phyloP scores from a whole-genome alignment of 2,797 vertebrate species.

The Galago senegalensis region DNA sequence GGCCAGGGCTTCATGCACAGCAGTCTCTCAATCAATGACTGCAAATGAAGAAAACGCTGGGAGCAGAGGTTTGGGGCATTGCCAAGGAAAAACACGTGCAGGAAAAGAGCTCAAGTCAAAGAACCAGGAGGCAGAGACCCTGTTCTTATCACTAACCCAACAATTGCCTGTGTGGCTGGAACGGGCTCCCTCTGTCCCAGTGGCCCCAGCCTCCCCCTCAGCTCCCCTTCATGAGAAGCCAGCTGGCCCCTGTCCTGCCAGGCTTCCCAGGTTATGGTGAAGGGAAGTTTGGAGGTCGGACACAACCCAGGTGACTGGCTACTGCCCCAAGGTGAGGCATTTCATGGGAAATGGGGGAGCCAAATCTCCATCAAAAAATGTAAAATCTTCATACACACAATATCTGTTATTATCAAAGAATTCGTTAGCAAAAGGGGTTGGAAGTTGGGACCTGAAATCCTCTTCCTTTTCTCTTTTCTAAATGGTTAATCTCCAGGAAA shows the following conservation, averaged over 20 bases:
- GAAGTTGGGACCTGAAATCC: not conserved
- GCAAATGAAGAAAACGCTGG: not conserved
- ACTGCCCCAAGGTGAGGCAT: not conserved
- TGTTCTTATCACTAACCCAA: not conserved
- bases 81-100: not conserved
- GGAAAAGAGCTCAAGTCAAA: not conserved
- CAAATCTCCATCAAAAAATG: not conserved
- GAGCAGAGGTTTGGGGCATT: not conserved
- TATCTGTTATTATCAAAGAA: not conserved
- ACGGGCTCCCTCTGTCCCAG: not conserved
- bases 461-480: slow-evolving; percentile 13
- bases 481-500: slow-evolving; percentile 39
- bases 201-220: not conserved
- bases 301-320: not conserved
- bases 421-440: slow-evolving; percentile 4
- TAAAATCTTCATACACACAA: not conserved
- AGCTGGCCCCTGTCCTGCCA: not conserved
- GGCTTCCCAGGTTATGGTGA: not conserved
- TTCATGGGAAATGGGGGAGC: not conserved
- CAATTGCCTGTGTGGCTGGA: not conserved
- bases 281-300: not conserved
- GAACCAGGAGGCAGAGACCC: not conserved
- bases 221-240: not conserved
- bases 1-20: not conserved
- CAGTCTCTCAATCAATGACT: not conserved